A percentile compares a stretch with the other conserved stretches of the same genome.
These are phyloP conservation scores for Trichomalopsis sarcophagae DNA, from an alignment of 1,140 invertebrate species.

Conservation along the genomic window DNA sequence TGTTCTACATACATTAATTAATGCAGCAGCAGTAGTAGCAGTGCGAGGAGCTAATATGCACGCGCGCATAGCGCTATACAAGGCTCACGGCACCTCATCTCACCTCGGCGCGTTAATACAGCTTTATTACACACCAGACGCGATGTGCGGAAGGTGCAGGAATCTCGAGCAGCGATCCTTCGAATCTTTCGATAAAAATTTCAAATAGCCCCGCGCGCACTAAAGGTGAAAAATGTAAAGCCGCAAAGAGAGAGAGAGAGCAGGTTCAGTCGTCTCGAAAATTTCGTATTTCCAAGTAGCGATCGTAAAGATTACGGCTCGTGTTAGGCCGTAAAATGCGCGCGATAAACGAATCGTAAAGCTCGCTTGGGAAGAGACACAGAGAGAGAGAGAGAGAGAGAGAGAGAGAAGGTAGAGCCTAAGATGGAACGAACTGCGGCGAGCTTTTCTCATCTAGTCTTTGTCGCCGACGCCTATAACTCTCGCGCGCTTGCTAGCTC, in stretches of 20 bases:
- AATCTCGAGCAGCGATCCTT: neutral
- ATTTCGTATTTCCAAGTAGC: conserved; percentile 26
- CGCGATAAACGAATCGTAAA: conserved; percentile 50
- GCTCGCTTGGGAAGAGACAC: neutral
- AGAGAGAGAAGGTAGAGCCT: neutral
- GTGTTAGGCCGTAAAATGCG: conserved; percentile 37
- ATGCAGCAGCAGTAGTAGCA: conserved; percentile 3
- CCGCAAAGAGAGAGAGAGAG: neutral
- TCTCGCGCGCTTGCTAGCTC: neutral
- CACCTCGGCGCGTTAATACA: conserved; percentile 6
- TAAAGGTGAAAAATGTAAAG: conserved; percentile 34
- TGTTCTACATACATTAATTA: conserved; percentile 50
- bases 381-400: neutral
- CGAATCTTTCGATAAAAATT: conserved; percentile 46
- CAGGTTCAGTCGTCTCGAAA: conserved; percentile 14
- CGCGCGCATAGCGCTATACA: neutral
- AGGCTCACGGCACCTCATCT: neutral
- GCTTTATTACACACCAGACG: conserved; percentile 9
- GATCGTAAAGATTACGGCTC: conserved; percentile 50
- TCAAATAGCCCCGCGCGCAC: conserved; percentile 1
- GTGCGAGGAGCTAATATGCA: neutral
- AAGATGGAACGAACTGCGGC: conserved; percentile 48
- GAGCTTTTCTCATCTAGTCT: conserved; percentile 18
- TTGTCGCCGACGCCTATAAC: conserved; percentile 11
- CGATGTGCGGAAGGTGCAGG: neutral